Base-by-base conservation (phyloP, 1,140 invertebrate genomes). In the Halictus rubicundus region DNA sequence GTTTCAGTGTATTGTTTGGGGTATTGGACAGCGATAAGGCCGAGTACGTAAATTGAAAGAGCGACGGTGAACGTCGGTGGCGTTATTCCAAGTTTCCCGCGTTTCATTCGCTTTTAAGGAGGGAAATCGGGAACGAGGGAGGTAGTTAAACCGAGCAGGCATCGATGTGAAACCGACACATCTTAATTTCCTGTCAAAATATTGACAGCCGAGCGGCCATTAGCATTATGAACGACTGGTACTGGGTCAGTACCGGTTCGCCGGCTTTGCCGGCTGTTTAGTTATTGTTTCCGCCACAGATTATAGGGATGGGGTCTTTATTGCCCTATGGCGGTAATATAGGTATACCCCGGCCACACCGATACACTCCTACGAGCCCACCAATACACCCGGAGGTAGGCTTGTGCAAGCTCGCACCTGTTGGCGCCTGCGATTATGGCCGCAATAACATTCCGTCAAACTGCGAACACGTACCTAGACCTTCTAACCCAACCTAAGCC, bases 401-500 rank as follows among this genome's bases (percentile, higher is more conserved):
- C 89, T 90, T 89, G 88, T 85, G 81, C 83, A 84, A 88, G 88
- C 88, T 90, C 89, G 86, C 91, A 92, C 92, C 91, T 92, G 92
- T 92, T 92, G 92, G 92, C 88, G 89, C 88, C 84, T 91, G 87
- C 90, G 91, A 92, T 93, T 93, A 93, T 92, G 90, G 92, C 91
- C 88, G 92, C 90, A 92, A 92, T 93, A 93, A 92, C 92, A 92
- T 92, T 92, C 89, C 91, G 92, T 93, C 92, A 92, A 92, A 92
- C 86, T 87, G 88, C 87, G 81, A 90, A 89, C 85, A 85, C 78
- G 81, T 84, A 85, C 81, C 86, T 82, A 83, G 81, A 86, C 85
- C 87, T 88, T 84, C 80, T 65, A 83, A 80, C 72, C 69, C 23
- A 52, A 83, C 60, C 69, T 68, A 70, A 70, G 60, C 59, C 25